These are phyloP conservation scores for Bathynomus jamesi DNA, from an alignment of 1,140 invertebrate genomes.

Conservation along the genomic window DNA sequence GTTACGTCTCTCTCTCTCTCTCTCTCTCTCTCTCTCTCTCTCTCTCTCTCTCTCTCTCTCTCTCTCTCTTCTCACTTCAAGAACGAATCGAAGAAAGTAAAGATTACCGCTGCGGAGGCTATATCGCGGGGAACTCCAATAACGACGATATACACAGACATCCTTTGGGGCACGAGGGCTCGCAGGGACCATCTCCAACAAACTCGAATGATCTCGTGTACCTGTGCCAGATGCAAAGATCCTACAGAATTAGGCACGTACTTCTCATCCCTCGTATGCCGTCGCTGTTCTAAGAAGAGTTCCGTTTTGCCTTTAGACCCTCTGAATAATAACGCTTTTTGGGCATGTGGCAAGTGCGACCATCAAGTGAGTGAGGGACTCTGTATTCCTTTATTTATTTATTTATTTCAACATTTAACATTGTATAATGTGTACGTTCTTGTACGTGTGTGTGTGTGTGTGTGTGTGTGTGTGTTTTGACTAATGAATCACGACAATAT, in stretches of 20 bases:
- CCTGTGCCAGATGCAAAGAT: conserved; percentile 31
- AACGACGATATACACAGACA: conserved; percentile 54
- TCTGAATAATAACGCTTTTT: conserved; percentile 50
- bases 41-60: too few species aligned
- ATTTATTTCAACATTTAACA: background rate
- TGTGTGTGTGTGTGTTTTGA: too few species aligned
- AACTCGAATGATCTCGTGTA: conserved; percentile 23
- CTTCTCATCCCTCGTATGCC: conserved; percentile 32
- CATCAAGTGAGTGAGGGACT: conserved; percentile 17
- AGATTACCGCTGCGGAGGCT: conserved; percentile 40
- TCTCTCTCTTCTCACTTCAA: too few species aligned
- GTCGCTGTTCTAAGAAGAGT: conserved; percentile 11
- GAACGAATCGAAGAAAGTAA: conserved; percentile 39
- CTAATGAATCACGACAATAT: too few species aligned
- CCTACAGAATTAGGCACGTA: conserved; percentile 34
- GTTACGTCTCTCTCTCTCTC: too few species aligned
- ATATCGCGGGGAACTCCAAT: conserved; percentile 27
- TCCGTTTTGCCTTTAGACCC: conserved; percentile 50
- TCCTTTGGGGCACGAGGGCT: conserved; percentile 62
- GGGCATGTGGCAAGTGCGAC: conserved; percentile 55
- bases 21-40: too few species aligned
- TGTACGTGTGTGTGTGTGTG: background rate
- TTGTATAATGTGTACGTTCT: background rate
- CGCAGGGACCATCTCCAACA: conserved; percentile 54
- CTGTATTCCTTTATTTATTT: background rate